Evolutionary conservation across 2,113 vertebrate species (phyloP).

Genomic region (Dicrurus megarhynchus): DNA sequence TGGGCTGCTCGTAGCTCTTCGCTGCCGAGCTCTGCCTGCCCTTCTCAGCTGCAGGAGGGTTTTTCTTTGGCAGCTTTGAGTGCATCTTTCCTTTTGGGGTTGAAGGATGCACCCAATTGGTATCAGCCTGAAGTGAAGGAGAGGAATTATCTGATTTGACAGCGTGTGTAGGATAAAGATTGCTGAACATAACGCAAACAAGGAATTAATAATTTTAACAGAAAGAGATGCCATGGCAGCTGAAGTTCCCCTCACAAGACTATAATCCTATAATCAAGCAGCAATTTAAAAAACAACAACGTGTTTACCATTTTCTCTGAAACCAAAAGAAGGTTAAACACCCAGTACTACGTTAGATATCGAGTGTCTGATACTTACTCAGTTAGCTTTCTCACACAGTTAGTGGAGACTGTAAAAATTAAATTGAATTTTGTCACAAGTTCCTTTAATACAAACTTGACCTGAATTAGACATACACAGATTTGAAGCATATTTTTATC

Average conservation of each 20-base stretch:
- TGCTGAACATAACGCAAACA: background rate
- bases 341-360: background rate
- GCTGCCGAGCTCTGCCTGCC: conserved; percentile 20
- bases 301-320: background rate
- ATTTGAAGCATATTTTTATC: background rate
- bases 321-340: background rate
- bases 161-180: background rate
- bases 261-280: background rate
- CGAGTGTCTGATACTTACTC: background rate
- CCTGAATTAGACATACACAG: background rate
- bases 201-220: background rate
- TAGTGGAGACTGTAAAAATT: background rate
- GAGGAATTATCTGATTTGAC: background rate
- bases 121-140: conserved; percentile 60
- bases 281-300: background rate
- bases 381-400: background rate
- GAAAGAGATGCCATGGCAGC: background rate
- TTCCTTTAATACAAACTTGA: background rate
- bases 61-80: conserved; percentile 54
- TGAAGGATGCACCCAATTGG: background rate
- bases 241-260: background rate
- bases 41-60: conserved; percentile 32
- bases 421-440: background rate
- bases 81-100: conserved; percentile 57
- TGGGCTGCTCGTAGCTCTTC: conserved; percentile 84